Conservation (phyloP, 1,140 invertebrate genomes). For the Battus philenor region DNA sequence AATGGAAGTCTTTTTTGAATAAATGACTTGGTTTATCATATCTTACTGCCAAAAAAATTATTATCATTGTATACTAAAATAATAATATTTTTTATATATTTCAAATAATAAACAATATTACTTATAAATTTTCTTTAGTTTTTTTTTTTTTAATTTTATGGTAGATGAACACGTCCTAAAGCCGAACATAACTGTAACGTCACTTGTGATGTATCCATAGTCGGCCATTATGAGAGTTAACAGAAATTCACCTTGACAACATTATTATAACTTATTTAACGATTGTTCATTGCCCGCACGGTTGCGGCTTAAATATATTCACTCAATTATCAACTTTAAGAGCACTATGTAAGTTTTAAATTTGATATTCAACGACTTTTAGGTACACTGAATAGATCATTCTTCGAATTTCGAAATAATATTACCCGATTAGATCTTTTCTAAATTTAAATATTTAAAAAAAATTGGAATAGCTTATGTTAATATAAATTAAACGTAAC, state of each 20-base stretch:
- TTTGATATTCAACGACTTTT: background rate
- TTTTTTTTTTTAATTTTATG: no score
- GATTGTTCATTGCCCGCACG: background rate
- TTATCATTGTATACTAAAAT: no score
- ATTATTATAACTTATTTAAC: conserved; percentile 5
- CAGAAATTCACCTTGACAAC: conserved; percentile 2
- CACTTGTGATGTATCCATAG: no score
- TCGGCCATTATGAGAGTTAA: background rate
- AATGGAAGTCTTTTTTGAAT: no score
- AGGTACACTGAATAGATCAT: no score
- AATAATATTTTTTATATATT: no score
- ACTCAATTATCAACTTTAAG: background rate
- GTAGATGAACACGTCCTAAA: no score
- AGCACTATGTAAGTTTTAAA: background rate
- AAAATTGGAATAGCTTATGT: background rate
- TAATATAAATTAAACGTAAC: background rate
- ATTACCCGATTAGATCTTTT: background rate
- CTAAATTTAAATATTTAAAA: background rate
- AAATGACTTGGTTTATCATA: no score
- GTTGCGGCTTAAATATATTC: background rate
- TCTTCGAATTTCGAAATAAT: background rate
- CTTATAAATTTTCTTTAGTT: no score
- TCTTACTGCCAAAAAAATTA: no score
- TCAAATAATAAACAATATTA: no score
- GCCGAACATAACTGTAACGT: no score